A percentile compares a stretch with the other conserved stretches of the same genome.
phyloP scores from a whole-genome alignment of 1,140 invertebrate genomes.

The Microplitis mediator region DNA sequence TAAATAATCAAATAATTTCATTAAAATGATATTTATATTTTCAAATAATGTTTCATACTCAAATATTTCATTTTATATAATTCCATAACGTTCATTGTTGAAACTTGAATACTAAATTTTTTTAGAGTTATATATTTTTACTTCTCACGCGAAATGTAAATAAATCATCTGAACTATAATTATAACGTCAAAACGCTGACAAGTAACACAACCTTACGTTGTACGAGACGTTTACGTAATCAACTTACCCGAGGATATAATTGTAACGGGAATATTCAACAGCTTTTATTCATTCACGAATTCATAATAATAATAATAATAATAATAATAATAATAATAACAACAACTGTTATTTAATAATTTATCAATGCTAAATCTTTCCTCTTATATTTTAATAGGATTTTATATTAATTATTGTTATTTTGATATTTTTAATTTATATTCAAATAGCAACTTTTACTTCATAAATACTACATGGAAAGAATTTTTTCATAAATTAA shows the following conservation, averaged over 20 bases:
- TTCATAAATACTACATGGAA: too few species aligned
- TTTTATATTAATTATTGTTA: too few species aligned
- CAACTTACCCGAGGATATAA: not conserved
- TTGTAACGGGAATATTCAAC: too few species aligned
- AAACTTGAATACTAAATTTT: not conserved
- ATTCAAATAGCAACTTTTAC: too few species aligned
- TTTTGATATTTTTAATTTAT: too few species aligned
- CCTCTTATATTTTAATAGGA: too few species aligned
- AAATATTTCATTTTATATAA: not conserved
- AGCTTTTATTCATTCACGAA: not conserved
- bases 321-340: too few species aligned
- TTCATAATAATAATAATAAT: conserved; percentile 12
- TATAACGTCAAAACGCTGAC: not conserved
- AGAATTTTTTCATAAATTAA: too few species aligned
- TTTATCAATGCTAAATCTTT: too few species aligned
- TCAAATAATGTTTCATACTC: not conserved
- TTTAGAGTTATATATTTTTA: not conserved
- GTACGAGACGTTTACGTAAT: not conserved
- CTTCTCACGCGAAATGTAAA: not conserved
- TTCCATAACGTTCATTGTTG: not conserved
- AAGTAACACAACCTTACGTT: not conserved
- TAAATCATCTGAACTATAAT: not conserved
- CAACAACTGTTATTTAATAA: too few species aligned
- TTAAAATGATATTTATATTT: not conserved
- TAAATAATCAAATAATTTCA: not conserved